phyloP scores from a whole-genome alignment of 92 coral and sea anemone species.

The Zoanthus solanderi region DNA sequence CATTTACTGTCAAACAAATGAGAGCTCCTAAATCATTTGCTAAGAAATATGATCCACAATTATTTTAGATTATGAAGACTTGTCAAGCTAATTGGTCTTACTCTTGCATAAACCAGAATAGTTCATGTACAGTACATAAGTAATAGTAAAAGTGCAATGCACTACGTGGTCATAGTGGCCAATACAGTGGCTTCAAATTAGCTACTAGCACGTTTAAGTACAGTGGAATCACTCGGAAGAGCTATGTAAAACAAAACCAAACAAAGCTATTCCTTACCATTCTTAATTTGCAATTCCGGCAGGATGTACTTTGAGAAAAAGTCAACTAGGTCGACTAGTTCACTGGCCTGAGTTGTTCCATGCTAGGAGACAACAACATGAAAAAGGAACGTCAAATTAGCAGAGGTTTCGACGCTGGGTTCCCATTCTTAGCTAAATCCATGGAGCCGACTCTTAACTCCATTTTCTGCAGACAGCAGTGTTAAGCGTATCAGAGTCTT shows the following conservation, averaged over 20 bases:
- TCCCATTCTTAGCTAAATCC: no score
- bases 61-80: neutral
- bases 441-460: no score
- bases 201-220: no score
- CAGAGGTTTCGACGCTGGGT: no score
- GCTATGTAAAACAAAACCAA: neutral
- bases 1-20: conserved; percentile 69
- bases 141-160: no score
- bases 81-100: no score
- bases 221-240: neutral
- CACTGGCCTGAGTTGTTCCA: conserved; percentile 99
- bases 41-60: neutral
- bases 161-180: no score
- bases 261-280: conserved; percentile 65
- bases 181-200: no score
- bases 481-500: no score
- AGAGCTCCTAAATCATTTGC: neutral
- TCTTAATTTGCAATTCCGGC: conserved; percentile 84
- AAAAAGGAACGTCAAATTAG: neutral
- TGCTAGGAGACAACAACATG: conserved; percentile 62
- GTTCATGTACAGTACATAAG: no score
- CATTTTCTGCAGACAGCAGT: no score
- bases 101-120: no score
- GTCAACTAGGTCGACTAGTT: conserved; percentile 85
- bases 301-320: conserved; percentile 83